Percentiles rank a stretch among this genome's conserved stretches.
Evolutionary conservation across 2,113 vertebrate genomes (phyloP).

Genomic region (Lepidothrix coronata): DNA sequence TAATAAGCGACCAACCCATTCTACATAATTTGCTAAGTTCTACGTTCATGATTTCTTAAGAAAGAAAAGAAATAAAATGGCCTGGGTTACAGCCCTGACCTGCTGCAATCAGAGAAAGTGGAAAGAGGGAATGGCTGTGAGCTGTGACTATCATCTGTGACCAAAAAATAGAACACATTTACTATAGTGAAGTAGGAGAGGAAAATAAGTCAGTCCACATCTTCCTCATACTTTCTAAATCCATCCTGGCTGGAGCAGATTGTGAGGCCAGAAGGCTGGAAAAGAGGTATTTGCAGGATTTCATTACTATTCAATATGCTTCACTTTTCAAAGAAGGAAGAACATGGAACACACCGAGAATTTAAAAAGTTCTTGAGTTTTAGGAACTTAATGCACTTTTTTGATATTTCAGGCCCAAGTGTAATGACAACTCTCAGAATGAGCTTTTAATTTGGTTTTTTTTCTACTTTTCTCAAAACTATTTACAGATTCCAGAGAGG

Average conservation of each 20-base stretch:
- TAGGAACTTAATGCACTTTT: neutral
- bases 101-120: neutral
- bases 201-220: neutral
- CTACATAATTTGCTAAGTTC: neutral
- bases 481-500: neutral
- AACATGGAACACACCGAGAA: neutral
- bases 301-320: neutral
- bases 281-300: neutral
- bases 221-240: neutral
- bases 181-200: neutral
- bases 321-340: neutral
- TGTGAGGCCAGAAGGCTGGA: neutral
- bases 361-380: neutral
- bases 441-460: neutral
- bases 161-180: neutral
- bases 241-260: neutral
- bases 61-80: neutral
- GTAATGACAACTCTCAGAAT: neutral
- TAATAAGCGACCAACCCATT: neutral
- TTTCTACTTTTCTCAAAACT: neutral
- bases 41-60: neutral
- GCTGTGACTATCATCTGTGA: neutral
- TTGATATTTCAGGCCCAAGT: neutral
- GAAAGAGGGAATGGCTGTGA: neutral
- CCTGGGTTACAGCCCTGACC: neutral